Conservation (phyloP, 2,113 vertebrate species). For the Triplophysa tibetana region DNA sequence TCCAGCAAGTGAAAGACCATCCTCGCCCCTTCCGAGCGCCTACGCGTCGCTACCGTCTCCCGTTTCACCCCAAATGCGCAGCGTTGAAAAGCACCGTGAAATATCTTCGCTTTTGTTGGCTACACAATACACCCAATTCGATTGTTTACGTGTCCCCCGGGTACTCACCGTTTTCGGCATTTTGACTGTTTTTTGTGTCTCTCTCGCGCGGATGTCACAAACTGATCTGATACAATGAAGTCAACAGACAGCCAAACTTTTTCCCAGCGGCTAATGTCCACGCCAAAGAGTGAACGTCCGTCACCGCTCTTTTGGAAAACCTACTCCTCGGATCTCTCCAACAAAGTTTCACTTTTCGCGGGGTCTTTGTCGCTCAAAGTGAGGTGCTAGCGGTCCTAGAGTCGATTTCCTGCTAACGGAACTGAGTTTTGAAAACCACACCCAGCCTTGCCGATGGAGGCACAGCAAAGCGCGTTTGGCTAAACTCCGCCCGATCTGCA, state of each 20-base stretch:
- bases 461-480: constrained; percentile 42
- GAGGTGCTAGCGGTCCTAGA: constrained; percentile 54
- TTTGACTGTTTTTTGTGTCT: constrained; percentile 52
- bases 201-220: constrained; percentile 13
- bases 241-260: constrained; percentile 66
- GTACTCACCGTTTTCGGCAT: constrained; percentile 78
- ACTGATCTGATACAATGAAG: constrained; percentile 55
- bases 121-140: neutral
- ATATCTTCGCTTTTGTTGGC: neutral
- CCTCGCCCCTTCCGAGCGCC: constrained; percentile 28
- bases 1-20: constrained; percentile 24
- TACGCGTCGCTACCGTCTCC: constrained; percentile 19
- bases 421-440: constrained; percentile 79
- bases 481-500: constrained; percentile 68
- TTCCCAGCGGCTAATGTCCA: constrained; percentile 74
- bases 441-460: constrained; percentile 73
- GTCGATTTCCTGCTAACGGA: constrained; percentile 81
- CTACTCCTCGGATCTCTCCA: constrained; percentile 33
- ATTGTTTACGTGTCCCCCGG: constrained; percentile 41
- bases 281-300: constrained; percentile 51
- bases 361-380: constrained; percentile 64
- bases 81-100: neutral
- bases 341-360: constrained; percentile 6
- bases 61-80: constrained; percentile 26
- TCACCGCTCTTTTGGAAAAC: constrained; percentile 25